Evolutionary conservation across 2,888 invertebrate species (phyloP).

Genomic region (Theodoxus fluviatilis): DNA sequence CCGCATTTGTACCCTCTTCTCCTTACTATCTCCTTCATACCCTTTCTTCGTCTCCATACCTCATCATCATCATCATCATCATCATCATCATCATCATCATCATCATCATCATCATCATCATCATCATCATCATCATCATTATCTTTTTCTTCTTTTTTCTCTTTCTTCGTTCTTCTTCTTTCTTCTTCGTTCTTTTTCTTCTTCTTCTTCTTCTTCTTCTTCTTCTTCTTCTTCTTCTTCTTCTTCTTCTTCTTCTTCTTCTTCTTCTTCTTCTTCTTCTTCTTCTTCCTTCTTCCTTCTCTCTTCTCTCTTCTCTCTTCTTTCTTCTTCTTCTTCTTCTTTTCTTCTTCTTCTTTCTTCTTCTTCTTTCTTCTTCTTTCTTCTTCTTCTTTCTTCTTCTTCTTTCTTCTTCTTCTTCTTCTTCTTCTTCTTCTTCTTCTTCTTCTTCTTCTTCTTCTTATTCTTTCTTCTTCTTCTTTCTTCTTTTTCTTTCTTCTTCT

Average conservation of each 20-base stretch:
- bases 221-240: constrained; percentile 19
- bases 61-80: too few species aligned
- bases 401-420: too few species aligned
- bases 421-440: constrained; percentile 4
- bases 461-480: neutral
- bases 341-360: too few species aligned
- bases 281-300: neutral
- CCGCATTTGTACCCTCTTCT: too few species aligned
- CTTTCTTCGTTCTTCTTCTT: neutral
- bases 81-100: too few species aligned
- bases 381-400: too few species aligned
- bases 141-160: neutral
- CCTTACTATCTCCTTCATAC: too few species aligned
- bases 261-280: constrained; percentile 19
- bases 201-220: constrained; percentile 19
- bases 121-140: too few species aligned
- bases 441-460: neutral
- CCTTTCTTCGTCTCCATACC: too few species aligned
- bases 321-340: neutral
- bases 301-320: neutral
- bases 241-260: constrained; percentile 19
- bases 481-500: constrained; percentile 7
- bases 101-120: too few species aligned
- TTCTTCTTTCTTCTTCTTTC: too few species aligned
- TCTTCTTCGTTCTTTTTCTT: constrained; percentile 6